Percentiles rank a stretch among this genome's conserved stretches.
These are phyloP conservation scores for Melinaea menophilus DNA, from an alignment of 2,888 invertebrate species.

Conservation along the genomic window DNA sequence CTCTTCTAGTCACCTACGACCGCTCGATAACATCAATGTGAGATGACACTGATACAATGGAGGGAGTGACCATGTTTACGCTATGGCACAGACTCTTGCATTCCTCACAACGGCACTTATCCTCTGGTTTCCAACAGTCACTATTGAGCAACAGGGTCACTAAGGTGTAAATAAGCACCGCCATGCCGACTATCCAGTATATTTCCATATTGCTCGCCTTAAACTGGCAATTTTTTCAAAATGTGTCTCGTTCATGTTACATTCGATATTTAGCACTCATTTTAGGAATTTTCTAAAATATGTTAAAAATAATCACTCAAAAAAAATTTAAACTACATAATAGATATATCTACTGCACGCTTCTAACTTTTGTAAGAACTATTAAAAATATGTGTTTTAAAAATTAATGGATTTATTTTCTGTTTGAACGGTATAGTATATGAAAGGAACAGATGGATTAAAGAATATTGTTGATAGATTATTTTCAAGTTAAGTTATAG, in stretches of 20 bases:
- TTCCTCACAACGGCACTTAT: slow-evolving; percentile 65
- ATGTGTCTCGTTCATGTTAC: slow-evolving; percentile 6
- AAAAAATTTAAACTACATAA: slow-evolving; percentile 3
- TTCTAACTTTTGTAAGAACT: not conserved
- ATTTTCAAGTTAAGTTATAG: too few species aligned
- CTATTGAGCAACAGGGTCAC: slow-evolving; percentile 54
- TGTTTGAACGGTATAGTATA: too few species aligned
- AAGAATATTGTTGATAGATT: too few species aligned
- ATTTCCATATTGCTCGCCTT: slow-evolving; percentile 55
- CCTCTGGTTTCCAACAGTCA: slow-evolving; percentile 56
- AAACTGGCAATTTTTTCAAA: slow-evolving; percentile 2
- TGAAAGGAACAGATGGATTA: too few species aligned
- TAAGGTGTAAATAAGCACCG: slow-evolving; percentile 60
- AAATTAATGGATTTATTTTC: too few species aligned
- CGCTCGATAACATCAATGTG: slow-evolving; percentile 49
- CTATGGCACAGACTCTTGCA: slow-evolving; percentile 53
- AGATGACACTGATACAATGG: slow-evolving; percentile 52
- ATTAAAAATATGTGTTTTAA: not conserved
- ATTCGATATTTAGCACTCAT: slow-evolving; percentile 20
- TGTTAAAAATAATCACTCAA: not conserved
- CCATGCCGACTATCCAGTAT: slow-evolving; percentile 64
- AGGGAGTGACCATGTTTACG: slow-evolving; percentile 37
- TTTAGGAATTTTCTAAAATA: not conserved
- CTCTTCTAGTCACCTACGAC: slow-evolving; percentile 29
- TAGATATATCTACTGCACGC: slow-evolving; percentile 15